Evolutionary conservation across 1,140 invertebrate species (phyloP), one percentile per base, ranked within the genome.

Genomic region (Elymnias hypermnestra): DNA sequence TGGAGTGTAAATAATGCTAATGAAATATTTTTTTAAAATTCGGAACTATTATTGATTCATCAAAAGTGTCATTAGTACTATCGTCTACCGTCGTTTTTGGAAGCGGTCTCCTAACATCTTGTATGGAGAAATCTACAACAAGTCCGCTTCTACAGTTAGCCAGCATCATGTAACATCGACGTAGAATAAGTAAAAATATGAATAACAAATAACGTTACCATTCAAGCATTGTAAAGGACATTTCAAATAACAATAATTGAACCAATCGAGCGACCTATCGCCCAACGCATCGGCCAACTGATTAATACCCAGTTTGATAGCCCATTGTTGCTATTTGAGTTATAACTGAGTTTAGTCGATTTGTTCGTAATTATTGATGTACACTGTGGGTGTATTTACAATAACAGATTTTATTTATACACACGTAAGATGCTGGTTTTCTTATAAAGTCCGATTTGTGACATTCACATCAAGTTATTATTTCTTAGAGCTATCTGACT

Each of bases 171-270:
- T 36, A 14, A 47, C 53, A 62, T 60, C 55, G 51, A 57, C 67
- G 55, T 54, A 60, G 59, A 69, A 62, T 72, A 71, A 72, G 71
- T 67, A 72, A 72, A 70, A 60, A 57, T 50, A 40, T 26, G 39
- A 57, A 53, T 68, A 65, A 78, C 71, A 75, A 78, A 78, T 71
- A 78, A 63, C 61, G 44, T 39, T 42, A 73, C 55, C 66, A 74
- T 78, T 74, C 63, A 66, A 25, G 52, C 60, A 65, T 74, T 77
- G 71, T 77, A 65, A 58, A 56, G 41, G 56, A 59, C 59, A 55
- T 67, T 70, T 68, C 73, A 74, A 74, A 76, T 70, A 72, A 67
- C 54, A 67, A 74, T 78, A 78, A 78, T 72, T 72, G 72, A 78
- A 69, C 63, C 70, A 65, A 75, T 72, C 63, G 51, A 43, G 44